Base-by-base conservation (phyloP, 2,797 vertebrate genomes). In the Aselliscus stoliczkanus region DNA sequence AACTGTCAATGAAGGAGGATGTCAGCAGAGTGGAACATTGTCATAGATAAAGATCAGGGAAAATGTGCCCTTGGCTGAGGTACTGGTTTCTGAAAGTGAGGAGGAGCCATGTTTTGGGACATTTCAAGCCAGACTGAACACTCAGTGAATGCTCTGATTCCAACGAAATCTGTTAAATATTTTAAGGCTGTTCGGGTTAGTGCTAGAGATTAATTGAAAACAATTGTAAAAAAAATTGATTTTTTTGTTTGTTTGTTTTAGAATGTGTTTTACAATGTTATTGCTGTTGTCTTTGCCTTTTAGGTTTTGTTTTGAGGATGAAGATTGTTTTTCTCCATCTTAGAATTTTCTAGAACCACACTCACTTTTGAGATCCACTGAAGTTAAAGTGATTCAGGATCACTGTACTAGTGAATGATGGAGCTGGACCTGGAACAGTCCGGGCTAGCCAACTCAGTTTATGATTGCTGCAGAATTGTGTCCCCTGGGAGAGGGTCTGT, bases 1-100 rank as follows among this genome's bases (percentile, higher is more conserved):
- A 93, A 44, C 72, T 82, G 92, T 94, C 93, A 89, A n/a, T 95
- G 92, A 91, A 94, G 93, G 88, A 83, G 85, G 82, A 62, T 95
- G 94, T 95, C 83, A 60, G 86, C 69, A 62, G 91, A 95, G 90
- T 88, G 84, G 95, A 89, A 91, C 67, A 39, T 29, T 76, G 94
- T 95, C 89, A 42, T 15, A 95, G 96, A 94, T 88, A 85, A 84
- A 90, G 86, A 85, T 83, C 88, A 77, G 86, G 72, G 96, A 54
- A 86, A 58, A 83, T 58, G 85, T 60, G 37, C 87, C 73, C 72
- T 75, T 86, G 88, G 84, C 96, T 23, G 37, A 94, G 84, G 50
- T 54, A 17, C 52, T 13, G 25, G 64, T 90, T 94, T 93, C 88
- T 97, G 88, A 62, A 91, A 93, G 85, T 88, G 21, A 75, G 67